Conservation (phyloP, 2,888 invertebrate genomes). For the Labia minor region DNA sequence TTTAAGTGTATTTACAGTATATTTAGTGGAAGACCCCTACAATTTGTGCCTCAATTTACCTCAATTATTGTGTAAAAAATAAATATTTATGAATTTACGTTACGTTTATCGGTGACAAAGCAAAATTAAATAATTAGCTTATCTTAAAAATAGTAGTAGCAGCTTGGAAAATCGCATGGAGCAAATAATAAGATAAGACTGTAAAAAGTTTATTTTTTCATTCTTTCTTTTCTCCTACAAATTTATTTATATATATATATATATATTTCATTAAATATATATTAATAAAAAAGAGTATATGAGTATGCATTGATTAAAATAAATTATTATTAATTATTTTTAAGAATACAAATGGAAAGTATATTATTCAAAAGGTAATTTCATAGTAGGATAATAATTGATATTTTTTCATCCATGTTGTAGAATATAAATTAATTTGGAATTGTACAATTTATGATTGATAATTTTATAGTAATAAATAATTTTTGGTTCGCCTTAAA, state of each 20-base stretch:
- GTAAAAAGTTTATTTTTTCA: background rate
- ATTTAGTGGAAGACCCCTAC: conserved; percentile 25
- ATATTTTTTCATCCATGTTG: too few relatives aligned
- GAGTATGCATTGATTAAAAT: background rate
- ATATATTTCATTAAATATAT: background rate
- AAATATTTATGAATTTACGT: conserved; percentile 18
- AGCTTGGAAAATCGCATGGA: background rate
- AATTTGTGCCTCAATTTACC: conserved; percentile 22
- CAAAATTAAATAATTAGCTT: background rate
- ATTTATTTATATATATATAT: background rate
- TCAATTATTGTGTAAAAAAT: conserved; percentile 25
- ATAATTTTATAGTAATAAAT: too few relatives aligned
- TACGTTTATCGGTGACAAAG: background rate
- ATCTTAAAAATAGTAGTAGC: background rate
- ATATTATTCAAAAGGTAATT: background rate
- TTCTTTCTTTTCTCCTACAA: background rate
- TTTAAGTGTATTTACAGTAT: conserved; percentile 7
- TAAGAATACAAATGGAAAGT: too few relatives aligned
- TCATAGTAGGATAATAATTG: background rate
- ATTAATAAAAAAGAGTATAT: conserved; percentile 1
- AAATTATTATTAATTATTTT: too few relatives aligned
- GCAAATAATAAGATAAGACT: background rate
- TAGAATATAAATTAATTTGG: too few relatives aligned
- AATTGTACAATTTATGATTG: too few relatives aligned
- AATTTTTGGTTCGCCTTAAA: too few relatives aligned